Evolutionary conservation across 2,888 invertebrate genomes (phyloP).

Genomic region (Silvanus unidentatus): DNA sequence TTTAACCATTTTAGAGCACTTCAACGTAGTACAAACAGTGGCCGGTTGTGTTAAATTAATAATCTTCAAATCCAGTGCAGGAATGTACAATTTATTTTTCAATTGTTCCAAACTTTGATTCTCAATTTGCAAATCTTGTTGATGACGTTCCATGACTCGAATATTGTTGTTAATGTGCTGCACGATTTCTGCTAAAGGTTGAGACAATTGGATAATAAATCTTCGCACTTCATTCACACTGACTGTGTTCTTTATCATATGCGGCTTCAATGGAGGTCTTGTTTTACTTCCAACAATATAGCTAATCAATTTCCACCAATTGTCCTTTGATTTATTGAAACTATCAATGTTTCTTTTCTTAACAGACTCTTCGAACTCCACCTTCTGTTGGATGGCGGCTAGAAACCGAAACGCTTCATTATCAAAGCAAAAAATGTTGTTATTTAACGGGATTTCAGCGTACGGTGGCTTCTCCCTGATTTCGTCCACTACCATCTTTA

Average conservation of each 20-base stretch:
- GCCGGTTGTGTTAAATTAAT: constrained; percentile 31
- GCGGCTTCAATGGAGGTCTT: constrained; percentile 28
- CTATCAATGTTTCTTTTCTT: constrained; percentile 21
- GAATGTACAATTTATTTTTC: constrained; percentile 33
- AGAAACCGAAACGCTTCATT: constrained; percentile 33
- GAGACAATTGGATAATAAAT: constrained; percentile 34
- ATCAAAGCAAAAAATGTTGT: constrained; percentile 33
- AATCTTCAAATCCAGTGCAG: constrained; percentile 30
- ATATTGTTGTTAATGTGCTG: constrained; percentile 38
- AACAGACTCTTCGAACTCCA: constrained; percentile 18
- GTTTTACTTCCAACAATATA: constrained; percentile 30
- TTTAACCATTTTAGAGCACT: constrained; percentile 29
- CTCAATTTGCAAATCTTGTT: constrained; percentile 20
- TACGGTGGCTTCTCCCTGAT: constrained; percentile 18
- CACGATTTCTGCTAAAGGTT: constrained; percentile 39
- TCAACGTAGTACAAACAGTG: constrained; percentile 32
- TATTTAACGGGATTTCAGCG: constrained; percentile 22
- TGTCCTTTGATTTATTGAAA: constrained; percentile 25
- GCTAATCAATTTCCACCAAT: constrained; percentile 28
- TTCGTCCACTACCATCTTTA: constrained; percentile 20
- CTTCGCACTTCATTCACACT: constrained; percentile 38
- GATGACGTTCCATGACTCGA: constrained; percentile 28
- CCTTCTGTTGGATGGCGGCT: constrained; percentile 22
- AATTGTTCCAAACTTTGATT: constrained; percentile 29
- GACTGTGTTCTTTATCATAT: constrained; percentile 33